Base-by-base conservation (phyloP, 2,797 vertebrate genomes). In the Balearica regulorum region DNA sequence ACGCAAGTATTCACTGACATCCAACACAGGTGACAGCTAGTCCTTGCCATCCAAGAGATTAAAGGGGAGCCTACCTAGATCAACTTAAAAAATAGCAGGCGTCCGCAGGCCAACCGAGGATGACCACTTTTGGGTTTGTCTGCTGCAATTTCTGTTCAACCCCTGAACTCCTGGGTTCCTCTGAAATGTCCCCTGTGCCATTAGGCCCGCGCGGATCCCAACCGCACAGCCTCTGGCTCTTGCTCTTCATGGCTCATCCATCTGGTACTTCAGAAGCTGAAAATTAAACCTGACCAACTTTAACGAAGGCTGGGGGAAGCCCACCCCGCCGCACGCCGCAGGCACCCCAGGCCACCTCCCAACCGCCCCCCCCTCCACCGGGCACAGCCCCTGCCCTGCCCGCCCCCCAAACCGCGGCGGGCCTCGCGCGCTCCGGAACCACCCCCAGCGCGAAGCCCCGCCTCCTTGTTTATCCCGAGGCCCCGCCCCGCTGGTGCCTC, bases 1-100 rank as follows among this genome's bases (percentile, higher is more conserved):
- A 21, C 19, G 3, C 0, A 1, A 12, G 29, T 6, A 24, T 35
- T 44, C 0, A 1, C 39, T 14, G 21, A 28, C 35, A 61, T 11
- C 25, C 60, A 35, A 5, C n/a, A 9, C 0, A 16, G 48, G 54
- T 21, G 43, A 51, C 72, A 26, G 29, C 25, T 21, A 15, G 29
- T 7, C 29, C 15, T 16, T 3, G 37, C 29, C 54, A 29, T 4
- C 21, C 25, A n/a, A 15, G 31, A n/a, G 14, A 6, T 3, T 25
- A 31, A 54, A 76, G 26, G 9, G 24, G 9, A 60, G n/a, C 16
- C 6, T 7, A 10, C 26, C n/a, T 35, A 18, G 13, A n/a, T 1
- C 39, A 20, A 5, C 16, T 28, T 12, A 9, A 39, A 77, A 43
- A 35, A 6, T 0, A n/a, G 31, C 46, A 26, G 60, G 46, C 46